These are phyloP conservation scores for Sarcoramphus papa DNA, from an alignment of 2,797 vertebrate species.

Conservation along the genomic window DNA sequence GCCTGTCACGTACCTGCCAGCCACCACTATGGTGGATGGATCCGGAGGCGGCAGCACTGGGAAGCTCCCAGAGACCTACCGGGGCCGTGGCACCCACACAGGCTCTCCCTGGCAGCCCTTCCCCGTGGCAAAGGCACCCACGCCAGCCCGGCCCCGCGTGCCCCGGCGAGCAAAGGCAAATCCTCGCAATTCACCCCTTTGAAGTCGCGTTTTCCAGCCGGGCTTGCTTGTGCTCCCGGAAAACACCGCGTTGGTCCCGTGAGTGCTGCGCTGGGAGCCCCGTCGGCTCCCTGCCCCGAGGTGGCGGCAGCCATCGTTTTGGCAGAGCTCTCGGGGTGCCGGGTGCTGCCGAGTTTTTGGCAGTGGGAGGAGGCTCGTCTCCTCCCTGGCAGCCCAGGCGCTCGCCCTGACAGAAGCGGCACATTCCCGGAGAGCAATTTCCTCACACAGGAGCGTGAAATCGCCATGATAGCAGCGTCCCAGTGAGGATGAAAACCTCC, in stretches of 20 bases:
- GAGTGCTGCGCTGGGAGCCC: accelerated
- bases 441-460: accelerated
- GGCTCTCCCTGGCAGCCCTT: not conserved
- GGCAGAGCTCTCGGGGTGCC: not conserved
- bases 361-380: not conserved
- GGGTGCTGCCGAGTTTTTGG: not conserved
- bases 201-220: not conserved
- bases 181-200: not conserved
- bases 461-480: accelerated
- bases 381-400: not conserved
- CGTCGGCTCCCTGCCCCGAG: not conserved
- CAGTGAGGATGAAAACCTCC: not conserved
- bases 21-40: not conserved
- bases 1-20: not conserved
- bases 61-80: not conserved
- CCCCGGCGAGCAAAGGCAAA: not conserved
- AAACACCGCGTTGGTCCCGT: accelerated
- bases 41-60: not conserved
- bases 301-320: not conserved
- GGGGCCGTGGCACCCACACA: accelerated
- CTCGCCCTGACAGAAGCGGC: not conserved
- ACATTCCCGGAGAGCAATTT: not conserved
- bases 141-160: accelerated
- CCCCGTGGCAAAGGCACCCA: not conserved
- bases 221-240: not conserved